Evolutionary conservation across 2,888 invertebrate species (phyloP), one percentile per base, ranked within the genome.

Genomic region (Pollenia griseotomentosa): DNA sequence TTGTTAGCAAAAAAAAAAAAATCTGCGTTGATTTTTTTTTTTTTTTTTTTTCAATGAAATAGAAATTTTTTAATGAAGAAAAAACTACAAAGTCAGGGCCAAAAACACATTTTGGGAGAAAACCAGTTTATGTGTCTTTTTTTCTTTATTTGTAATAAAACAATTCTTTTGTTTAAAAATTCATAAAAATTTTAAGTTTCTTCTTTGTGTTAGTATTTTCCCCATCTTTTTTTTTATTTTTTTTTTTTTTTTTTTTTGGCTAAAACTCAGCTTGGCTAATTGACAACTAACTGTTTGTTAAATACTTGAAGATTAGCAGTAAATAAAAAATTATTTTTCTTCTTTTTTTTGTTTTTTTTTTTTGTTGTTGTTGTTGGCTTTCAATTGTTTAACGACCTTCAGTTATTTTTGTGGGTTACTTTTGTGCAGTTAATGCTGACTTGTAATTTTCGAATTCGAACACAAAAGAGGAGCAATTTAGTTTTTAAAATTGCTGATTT

Each of bases 151-250:
- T 59, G 42, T 57, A 71, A 57, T 16, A 48, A 59, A 71, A 14
- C 14, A 48, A 65, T 78, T 78, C 66, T 73, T 78, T 66, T 65
- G 53, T 53, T 82, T 48, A 77, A 71, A 57, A 77, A 83, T 65
- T 65, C 48, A 63, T 55, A 48, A 66, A 40, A 74, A n/a, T 74
- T 19, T 23, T 53, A 46, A 53, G 66, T 59, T 73, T 79, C 48
- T 42, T 71, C 44, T 63, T 75, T 81, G 53, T 51, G 55, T 83
- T 83, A 55, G 40, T 23, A 55, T 16, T 59, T 10, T 4, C 53
- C 40, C 5, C 40, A n/a, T 46, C 14, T 44, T n/a, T 44, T 23
- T 23, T 23, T 23, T 23, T 23, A 2, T 23, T 23, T 23, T 23
- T 23, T 23, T 19, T 19, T 19, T 19, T 19, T 19, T 19, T 19